Conservation (phyloP, 2,888 invertebrate genomes). For the Yponomeuta plumbellus region DNA sequence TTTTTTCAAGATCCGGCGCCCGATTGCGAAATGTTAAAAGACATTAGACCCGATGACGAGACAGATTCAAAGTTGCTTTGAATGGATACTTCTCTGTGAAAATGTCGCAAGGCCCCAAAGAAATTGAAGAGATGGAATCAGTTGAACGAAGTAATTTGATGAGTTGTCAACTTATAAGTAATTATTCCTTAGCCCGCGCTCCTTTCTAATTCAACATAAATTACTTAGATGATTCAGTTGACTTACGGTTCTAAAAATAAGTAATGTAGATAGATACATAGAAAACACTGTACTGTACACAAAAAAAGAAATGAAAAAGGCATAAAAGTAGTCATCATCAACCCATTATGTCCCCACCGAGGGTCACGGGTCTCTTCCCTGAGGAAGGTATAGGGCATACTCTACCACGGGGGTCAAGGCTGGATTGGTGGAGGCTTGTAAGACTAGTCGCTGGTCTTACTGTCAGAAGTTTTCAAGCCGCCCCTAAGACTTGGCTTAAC, state of each 20-base stretch:
- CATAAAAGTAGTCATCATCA: too few species aligned
- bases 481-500: too few species aligned
- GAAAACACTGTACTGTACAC: too few species aligned
- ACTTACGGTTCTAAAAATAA: background rate
- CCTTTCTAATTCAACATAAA: background rate
- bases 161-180: slow-evolving; percentile 15
- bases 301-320: too few species aligned
- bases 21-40: slow-evolving; percentile 13
- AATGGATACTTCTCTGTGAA: slow-evolving; percentile 11
- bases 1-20: background rate
- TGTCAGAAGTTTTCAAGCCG: too few species aligned
- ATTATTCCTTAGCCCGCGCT: background rate
- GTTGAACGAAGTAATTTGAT: slow-evolving; percentile 12
- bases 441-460: too few species aligned
- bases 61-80: slow-evolving; percentile 12
- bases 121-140: slow-evolving; percentile 10
- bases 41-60: slow-evolving; percentile 12
- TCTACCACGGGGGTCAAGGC: too few species aligned
- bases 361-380: too few species aligned
- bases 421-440: too few species aligned
- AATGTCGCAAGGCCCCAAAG: background rate
- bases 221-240: background rate
- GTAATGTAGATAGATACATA: too few species aligned
- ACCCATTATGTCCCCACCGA: too few species aligned
- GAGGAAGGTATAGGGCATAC: too few species aligned